Conservation (phyloP, 1,140 invertebrate genomes). For the Neodiprion lecontei region DNA sequence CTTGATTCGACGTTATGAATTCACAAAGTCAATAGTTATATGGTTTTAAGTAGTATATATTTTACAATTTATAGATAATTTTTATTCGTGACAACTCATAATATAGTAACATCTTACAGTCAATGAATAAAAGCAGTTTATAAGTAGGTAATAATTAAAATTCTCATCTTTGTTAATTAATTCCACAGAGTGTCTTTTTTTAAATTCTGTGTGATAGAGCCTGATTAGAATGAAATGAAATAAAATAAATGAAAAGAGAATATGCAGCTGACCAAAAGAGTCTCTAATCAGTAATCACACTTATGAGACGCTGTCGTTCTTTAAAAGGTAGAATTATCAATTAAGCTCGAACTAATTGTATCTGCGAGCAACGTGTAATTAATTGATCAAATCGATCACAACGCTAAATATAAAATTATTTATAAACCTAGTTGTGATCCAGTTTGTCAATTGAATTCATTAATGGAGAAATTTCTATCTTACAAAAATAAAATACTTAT, state of each 20-base stretch:
- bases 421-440: not conserved
- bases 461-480: not conserved
- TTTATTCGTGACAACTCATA: conserved; percentile 14
- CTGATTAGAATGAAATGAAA: not conserved
- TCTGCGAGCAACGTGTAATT: not conserved
- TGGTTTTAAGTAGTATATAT: conserved; percentile 1
- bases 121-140: conserved; percentile 19
- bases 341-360: not conserved
- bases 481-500: conserved; percentile 6
- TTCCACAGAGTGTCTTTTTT: not conserved
- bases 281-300: conserved; percentile 7
- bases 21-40: not conserved
- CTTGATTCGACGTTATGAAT: not conserved
- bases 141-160: conserved; percentile 11
- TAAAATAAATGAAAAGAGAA: not conserved
- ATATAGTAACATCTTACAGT: conserved; percentile 17
- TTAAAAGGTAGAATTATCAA: not conserved
- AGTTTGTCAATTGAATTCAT: not conserved
- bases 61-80: not conserved
- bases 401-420: not conserved
- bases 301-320: not conserved
- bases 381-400: not conserved
- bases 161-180: conserved; percentile 7
- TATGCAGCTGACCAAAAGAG: not conserved
- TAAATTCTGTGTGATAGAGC: conserved; percentile 10